These are phyloP conservation scores for Nysson spinosus DNA, from an alignment of 2,888 invertebrate species.

Conservation along the genomic window DNA sequence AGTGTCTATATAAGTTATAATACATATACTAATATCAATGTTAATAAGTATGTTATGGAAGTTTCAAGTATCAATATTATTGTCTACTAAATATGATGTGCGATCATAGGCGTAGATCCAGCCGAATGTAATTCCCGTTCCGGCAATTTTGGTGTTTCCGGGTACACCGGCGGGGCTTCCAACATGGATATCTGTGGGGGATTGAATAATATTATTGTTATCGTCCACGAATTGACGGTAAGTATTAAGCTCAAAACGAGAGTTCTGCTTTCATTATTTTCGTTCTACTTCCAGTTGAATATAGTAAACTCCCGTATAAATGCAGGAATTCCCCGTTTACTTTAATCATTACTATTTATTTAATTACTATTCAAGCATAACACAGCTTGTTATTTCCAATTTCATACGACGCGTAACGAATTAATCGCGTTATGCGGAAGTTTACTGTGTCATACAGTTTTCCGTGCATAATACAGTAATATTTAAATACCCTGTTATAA, in stretches of 20 bases:
- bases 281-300: too few species aligned
- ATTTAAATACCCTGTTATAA: slow-evolving; percentile 44
- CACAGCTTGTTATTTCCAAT: too few species aligned
- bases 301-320: too few species aligned
- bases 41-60: neutral
- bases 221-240: slow-evolving; percentile 1
- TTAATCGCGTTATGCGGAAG: too few species aligned
- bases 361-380: too few species aligned
- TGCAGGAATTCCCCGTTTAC: too few species aligned
- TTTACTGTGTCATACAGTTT: neutral
- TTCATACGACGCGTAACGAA: too few species aligned
- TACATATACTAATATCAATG: neutral
- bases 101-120: neutral
- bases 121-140: slow-evolving; percentile 1
- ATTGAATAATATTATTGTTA: slow-evolving; percentile 16
- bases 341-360: too few species aligned
- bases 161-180: slow-evolving; percentile 52
- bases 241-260: too few species aligned
- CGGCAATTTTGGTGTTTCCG: slow-evolving; percentile 35
- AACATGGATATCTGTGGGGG: slow-evolving; percentile 34
- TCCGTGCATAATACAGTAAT: neutral
- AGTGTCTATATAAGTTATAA: neutral
- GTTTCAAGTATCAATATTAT: neutral
- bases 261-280: too few species aligned
- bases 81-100: slow-evolving; percentile 33